Percentiles rank a stretch among this genome's conserved stretches.
These are phyloP conservation scores for Cyprinodon tularosa DNA, from an alignment of 2,113 vertebrate genomes.

Conservation along the genomic window DNA sequence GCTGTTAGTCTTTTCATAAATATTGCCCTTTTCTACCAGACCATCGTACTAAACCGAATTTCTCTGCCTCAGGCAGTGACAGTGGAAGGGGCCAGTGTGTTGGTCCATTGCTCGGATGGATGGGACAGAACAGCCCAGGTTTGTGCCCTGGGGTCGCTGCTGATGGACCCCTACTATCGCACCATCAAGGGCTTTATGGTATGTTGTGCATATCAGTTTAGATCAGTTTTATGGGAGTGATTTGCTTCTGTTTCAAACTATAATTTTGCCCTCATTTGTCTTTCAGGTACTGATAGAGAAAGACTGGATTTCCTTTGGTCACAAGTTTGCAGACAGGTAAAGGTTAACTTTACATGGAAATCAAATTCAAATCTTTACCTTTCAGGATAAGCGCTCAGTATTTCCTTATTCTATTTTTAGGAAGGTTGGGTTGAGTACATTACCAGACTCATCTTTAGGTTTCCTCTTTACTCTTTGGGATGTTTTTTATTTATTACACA, in stretches of 20 bases:
- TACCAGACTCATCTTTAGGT: background rate
- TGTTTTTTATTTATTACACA: background rate
- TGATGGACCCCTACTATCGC: conserved; percentile 95
- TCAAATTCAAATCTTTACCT: too few species aligned
- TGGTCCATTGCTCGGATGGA: conserved; percentile 97
- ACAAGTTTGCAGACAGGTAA: conserved; percentile 98
- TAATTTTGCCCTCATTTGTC: conserved; percentile 15
- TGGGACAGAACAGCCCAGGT: conserved; percentile 98
- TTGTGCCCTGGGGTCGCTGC: conserved; percentile 90
- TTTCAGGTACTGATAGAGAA: conserved; percentile 95
- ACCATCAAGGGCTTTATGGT: conserved; percentile 98
- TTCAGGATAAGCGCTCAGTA: background rate
- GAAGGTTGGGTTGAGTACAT: background rate
- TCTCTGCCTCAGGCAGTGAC: conserved; percentile 84
- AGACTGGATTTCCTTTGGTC: conserved; percentile 98
- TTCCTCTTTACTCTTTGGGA: background rate
- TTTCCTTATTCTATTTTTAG: background rate
- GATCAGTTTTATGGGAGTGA: background rate
- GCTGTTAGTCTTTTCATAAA: background rate
- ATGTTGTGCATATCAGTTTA: conserved; percentile 3
- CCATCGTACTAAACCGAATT: background rate
- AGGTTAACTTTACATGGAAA: conserved; percentile 2
- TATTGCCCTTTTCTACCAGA: background rate
- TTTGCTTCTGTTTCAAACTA: background rate
- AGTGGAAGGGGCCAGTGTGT: conserved; percentile 89